Percentiles rank a stretch among this genome's conserved stretches.
Evolutionary conservation across 2,113 vertebrate genomes (phyloP).

Genomic region (Ictalurus punctatus): DNA sequence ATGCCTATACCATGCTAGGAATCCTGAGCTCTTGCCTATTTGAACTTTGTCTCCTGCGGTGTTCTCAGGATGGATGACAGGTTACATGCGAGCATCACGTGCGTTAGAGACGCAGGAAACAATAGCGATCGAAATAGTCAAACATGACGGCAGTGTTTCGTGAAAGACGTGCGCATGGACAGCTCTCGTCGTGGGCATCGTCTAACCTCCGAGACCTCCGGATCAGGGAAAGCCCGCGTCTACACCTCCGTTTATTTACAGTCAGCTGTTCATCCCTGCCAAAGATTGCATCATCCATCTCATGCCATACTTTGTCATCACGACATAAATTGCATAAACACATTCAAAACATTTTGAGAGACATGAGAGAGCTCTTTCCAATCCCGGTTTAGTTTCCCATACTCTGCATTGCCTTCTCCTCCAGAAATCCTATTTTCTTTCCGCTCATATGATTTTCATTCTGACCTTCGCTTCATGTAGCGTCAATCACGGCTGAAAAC

Average conservation of each 20-base stretch:
- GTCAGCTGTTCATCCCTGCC: constrained; percentile 19
- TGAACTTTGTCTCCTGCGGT: constrained; percentile 42
- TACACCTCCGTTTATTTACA: constrained; percentile 60
- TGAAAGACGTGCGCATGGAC: not conserved
- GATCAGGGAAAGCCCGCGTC: constrained; percentile 52
- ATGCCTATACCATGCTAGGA: constrained; percentile 31
- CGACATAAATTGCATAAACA: constrained; percentile 58
- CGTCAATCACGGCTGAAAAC: not conserved
- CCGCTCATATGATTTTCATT: not conserved
- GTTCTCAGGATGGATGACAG: constrained; percentile 13
- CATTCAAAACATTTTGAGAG: constrained; percentile 35
- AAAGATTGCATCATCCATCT: constrained; percentile 17
- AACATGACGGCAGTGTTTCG: not conserved
- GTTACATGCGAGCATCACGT: not conserved
- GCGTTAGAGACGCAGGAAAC: not conserved
- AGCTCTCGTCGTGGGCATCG: not conserved
- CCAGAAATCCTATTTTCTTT: not conserved
- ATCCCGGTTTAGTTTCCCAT: not conserved
- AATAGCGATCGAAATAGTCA: not conserved
- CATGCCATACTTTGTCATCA: not conserved
- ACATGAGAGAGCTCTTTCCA: not conserved
- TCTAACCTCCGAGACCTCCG: constrained; percentile 4
- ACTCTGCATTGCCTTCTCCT: not conserved
- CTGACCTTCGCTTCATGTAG: not conserved
- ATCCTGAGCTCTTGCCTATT: constrained; percentile 44